Percentiles rank a stretch among this genome's conserved stretches.
These are phyloP conservation scores for Cardinalis cardinalis DNA, from an alignment of 2,113 vertebrate genomes.

Conservation along the genomic window DNA sequence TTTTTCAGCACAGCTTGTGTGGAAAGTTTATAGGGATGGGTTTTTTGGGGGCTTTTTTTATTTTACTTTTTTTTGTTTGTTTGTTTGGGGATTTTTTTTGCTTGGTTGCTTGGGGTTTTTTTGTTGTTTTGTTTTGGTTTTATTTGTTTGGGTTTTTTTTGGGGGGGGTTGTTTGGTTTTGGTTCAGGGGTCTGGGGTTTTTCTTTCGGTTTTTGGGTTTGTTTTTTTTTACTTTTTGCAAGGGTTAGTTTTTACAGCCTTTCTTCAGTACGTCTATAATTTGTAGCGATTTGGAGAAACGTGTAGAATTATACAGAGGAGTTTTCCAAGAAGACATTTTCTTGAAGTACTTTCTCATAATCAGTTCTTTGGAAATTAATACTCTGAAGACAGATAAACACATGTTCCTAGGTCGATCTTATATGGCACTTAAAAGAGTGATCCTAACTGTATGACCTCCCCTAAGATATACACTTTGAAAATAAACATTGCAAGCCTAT, in stretches of 20 bases:
- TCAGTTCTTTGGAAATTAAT: not conserved
- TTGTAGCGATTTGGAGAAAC: not conserved
- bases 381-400: not conserved
- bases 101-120: no score
- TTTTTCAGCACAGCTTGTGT: not conserved
- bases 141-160: not conserved
- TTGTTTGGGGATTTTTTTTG: no score
- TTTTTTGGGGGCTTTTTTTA: fast-evolving
- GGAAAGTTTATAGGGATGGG: not conserved
- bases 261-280: not conserved
- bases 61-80: no score
- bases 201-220: fast-evolving
- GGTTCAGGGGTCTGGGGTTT: not conserved
- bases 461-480: not conserved
- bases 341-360: not conserved
- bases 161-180: not conserved
- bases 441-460: not conserved
- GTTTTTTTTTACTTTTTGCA: not conserved
- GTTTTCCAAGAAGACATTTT: not conserved
- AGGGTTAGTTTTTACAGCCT: not conserved
- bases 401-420: not conserved
- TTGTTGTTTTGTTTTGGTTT: no score
- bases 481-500: not conserved
- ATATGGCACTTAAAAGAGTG: not conserved
- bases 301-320: not conserved